Base-by-base conservation (phyloP, 2,888 invertebrate species). In the Cacoxenus indagator region DNA sequence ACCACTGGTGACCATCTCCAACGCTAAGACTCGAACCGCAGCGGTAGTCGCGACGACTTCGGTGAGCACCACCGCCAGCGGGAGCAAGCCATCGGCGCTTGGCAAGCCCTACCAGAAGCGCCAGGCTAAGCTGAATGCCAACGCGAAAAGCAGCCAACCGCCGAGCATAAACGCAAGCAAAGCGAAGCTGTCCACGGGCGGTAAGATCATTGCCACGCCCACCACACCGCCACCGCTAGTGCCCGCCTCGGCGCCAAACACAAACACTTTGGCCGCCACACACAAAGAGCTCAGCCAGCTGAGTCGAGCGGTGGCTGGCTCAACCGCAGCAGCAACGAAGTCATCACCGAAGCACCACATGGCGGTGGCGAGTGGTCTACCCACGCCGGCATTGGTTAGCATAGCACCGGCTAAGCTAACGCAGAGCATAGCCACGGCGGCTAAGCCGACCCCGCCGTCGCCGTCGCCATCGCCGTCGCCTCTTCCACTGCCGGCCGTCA, bases 171-270 rank as follows among this genome's bases (percentile, higher is more conserved):
- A 66, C 51, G n/a, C n/a, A 61, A 27, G 71, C 59, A 82, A 82
- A 70, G 64, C 77, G 59, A 83, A 83, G 70, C 75, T 76, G 31
- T 65, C 81, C 1, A 72, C 75, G 3, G 73, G 68, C 6, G 75
- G 76, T 48, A 78, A 79, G 64, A 79, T 85, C 26, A 85, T 85
- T 64, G 86, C 86, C 45, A 79, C 85, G 54, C 85, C 86, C 11
- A 85, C 85, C 11, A 85, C 85, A 46, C 85, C 85, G 4, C 85
- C 85, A 3, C 85, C 85, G 0, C 67, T 86, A 48, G 85, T 85
- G 72, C 85, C 85, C 45, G 79, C 85, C 8, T 72, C 67, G 14
- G 69, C 68, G 8, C 59, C 59, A 3, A 29, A 59, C 8, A 11
- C 61, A n/a, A 27, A 27, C n/a, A 45, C 43, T 14, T n/a, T 62